Conservation (phyloP, 2,113 vertebrate species). For the Eubucco bourcierii region DNA sequence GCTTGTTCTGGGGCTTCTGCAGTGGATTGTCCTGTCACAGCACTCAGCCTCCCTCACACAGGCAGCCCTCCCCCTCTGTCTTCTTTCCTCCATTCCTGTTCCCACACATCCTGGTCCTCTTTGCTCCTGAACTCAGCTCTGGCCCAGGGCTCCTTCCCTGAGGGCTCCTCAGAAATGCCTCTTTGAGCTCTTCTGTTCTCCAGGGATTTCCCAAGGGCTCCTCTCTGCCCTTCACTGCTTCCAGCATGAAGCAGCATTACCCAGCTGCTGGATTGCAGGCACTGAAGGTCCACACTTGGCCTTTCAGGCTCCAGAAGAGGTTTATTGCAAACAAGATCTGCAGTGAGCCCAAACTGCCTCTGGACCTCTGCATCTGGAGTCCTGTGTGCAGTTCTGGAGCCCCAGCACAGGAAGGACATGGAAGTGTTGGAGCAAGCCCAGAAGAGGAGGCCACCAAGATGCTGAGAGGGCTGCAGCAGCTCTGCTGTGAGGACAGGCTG, state of each 20-base stretch:
- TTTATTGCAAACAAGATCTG: background rate
- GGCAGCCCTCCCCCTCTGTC: background rate
- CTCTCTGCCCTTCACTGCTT: background rate
- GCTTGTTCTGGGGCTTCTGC: background rate
- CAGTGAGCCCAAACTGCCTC: too few relatives aligned
- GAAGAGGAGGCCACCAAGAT: too few relatives aligned
- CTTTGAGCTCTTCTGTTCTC: background rate
- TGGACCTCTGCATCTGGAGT: too few relatives aligned
- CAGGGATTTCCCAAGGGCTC: background rate
- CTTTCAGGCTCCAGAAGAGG: background rate
- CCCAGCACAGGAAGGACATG: too few relatives aligned
- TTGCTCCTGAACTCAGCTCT: background rate
- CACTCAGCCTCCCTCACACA: background rate
- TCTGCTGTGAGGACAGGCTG: too few relatives aligned
- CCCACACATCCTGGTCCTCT: background rate
- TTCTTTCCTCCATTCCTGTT: background rate
- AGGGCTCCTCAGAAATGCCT: background rate
- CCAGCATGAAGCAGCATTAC: background rate
- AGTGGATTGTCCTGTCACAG: background rate
- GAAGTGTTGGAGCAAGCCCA: too few relatives aligned
- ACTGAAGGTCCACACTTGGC: background rate
- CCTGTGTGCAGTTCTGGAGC: too few relatives aligned
- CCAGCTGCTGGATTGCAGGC: accelerated
- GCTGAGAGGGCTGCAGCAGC: too few relatives aligned
- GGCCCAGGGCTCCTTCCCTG: background rate